Evolutionary conservation across 2,888 invertebrate species (phyloP).

Genomic region (Nomada ruficornis): DNA sequence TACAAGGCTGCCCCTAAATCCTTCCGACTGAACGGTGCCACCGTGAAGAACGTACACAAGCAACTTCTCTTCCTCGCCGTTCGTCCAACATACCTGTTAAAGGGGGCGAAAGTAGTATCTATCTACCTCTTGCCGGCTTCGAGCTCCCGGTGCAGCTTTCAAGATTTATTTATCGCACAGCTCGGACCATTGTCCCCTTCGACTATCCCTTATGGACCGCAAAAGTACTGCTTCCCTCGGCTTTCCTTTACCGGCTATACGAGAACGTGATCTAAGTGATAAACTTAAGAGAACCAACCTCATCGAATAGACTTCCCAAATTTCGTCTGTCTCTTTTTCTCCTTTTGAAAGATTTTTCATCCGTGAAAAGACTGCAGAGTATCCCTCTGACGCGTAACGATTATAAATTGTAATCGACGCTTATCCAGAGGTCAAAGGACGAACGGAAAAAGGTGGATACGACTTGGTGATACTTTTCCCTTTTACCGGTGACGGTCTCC

Average conservation of each 20-base stretch:
- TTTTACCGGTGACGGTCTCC: slow-evolving; percentile 43
- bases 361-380: neutral
- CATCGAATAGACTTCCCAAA: too few species aligned
- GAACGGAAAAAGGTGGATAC: slow-evolving; percentile 44
- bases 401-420: slow-evolving; percentile 69
- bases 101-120: slow-evolving; percentile 68
- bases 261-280: slow-evolving; percentile 29
- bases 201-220: slow-evolving; percentile 65
- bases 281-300: slow-evolving; percentile 31
- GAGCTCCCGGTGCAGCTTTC: slow-evolving; percentile 58
- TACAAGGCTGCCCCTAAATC: slow-evolving; percentile 70
- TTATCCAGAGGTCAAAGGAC: slow-evolving; percentile 45
- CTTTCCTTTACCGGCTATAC: slow-evolving; percentile 11
- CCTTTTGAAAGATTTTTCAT: neutral
- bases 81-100: slow-evolving; percentile 63
- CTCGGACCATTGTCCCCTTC: slow-evolving; percentile 61
- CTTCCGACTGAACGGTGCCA: slow-evolving; percentile 70
- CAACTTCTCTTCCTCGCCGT: slow-evolving; percentile 58
- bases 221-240: slow-evolving; percentile 41
- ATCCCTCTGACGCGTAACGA: slow-evolving; percentile 25
- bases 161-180: slow-evolving; percentile 72
- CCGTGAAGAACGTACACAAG: slow-evolving; percentile 66
- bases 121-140: slow-evolving; percentile 54
- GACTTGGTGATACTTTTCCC: slow-evolving; percentile 63
- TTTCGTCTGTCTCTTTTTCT: neutral